Base-by-base conservation (phyloP, 1,140 invertebrate species). In the Macrotrachela quadricornifera region DNA sequence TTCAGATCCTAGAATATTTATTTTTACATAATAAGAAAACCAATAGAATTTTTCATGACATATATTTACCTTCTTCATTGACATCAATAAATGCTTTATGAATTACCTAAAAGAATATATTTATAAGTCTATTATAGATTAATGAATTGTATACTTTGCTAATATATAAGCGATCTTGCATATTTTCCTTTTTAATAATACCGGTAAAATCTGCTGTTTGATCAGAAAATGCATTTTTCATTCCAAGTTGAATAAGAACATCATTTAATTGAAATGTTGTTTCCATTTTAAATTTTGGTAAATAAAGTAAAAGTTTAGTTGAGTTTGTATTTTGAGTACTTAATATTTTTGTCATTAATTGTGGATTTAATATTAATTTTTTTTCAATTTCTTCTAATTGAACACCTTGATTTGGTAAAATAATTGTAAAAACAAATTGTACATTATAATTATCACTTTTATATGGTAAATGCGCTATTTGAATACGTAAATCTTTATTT, bases 231-330 rank as follows among this genome's bases (percentile, higher is more conserved):
- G 81, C 61, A 1, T 76, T 72, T 0, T 50, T 59, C 1, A 81
- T 51, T 1, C 78, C 79, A 48, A 82, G 60, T 8, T 62, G 41
- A 16, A 57, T 18, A 9, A 61, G 56, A 15, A 13, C 36, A 10
- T n/a, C 10, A 9, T 10, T 6, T 30, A 30, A 30, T 2, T 4
- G 21, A 30, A 30, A 58, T 0, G 67, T 72, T 14, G 71, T 72
- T 42, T 76, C 74, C 0, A 83, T 59, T 57, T 76, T 75, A 74
- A 83, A 79, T 58, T 75, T 75, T 1, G 81, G 82, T 12, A 81
- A 63, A 18, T 51, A 45, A 10, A 67, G 54, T 9, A 56, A 57
- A 11, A 66, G 58, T 58, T 49, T 6, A 16, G 8, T 9, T 40
- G 14, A 0, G 15, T 9, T 18, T 60, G n/a, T 21, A 46, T 17